phyloP scores from a whole-genome alignment of 2,113 vertebrate genomes.

The Candoia aspera region DNA sequence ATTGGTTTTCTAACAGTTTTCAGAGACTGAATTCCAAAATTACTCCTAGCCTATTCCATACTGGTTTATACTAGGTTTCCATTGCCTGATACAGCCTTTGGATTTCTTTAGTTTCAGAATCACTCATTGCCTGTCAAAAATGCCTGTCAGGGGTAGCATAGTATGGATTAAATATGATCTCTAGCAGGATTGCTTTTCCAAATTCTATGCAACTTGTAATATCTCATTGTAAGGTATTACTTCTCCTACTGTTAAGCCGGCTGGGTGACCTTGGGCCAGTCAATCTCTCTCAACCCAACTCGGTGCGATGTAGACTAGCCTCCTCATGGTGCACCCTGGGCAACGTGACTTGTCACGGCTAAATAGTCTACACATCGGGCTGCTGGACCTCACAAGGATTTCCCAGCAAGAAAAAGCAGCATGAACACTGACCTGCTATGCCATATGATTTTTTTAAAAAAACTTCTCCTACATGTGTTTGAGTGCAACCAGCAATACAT shows the following conservation, averaged over 20 bases:
- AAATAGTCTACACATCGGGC: no score
- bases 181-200: not conserved
- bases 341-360: no score
- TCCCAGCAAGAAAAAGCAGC: no score
- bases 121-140: not conserved
- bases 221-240: not conserved
- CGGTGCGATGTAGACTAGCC: no score
- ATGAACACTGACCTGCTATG: no score
- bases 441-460: no score
- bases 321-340: no score
- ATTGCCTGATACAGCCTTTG: not conserved
- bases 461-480: not conserved
- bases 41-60: not conserved
- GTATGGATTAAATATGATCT: not conserved
- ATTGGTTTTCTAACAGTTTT: slow-evolving; percentile 21
- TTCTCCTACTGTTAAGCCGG: not conserved
- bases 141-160: not conserved
- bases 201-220: not conserved
- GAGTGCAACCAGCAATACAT: not conserved
- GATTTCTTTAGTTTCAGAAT: not conserved
- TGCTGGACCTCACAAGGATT: no score
- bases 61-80: not conserved
- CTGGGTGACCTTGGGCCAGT: no score
- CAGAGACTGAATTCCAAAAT: not conserved
- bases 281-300: no score